Percentiles rank a stretch among this genome's conserved stretches.
These are phyloP conservation scores for Ursus arctos DNA, from an alignment of 2,113 vertebrate genomes.

Conservation along the genomic window DNA sequence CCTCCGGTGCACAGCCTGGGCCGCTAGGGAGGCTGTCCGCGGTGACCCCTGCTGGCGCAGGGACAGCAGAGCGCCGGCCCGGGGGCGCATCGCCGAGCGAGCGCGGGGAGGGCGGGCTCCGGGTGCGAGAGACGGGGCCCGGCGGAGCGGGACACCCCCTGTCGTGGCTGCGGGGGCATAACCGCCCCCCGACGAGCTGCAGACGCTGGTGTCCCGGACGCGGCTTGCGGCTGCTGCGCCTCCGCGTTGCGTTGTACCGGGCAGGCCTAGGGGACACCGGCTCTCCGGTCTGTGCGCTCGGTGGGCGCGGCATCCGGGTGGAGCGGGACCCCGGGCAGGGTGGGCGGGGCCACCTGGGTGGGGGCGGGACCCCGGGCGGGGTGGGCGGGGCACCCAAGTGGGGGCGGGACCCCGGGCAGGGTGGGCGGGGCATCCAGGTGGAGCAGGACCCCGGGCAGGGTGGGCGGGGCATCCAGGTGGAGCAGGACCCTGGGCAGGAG, in stretches of 20 bases:
- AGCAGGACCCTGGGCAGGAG: not conserved
- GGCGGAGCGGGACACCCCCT: not conserved
- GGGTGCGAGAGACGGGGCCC: not conserved
- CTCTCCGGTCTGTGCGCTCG: not conserved
- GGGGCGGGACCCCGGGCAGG: too few relatives aligned
- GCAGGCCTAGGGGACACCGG: too few relatives aligned
- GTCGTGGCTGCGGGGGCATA: not conserved
- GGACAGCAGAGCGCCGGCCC: not conserved
- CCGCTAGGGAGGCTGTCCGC: not conserved
- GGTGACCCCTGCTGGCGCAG: not conserved
- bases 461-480: not conserved
- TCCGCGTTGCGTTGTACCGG: rapidly evolving
- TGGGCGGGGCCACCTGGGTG: not conserved
- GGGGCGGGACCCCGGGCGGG: not conserved
- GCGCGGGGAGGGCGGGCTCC: not conserved
- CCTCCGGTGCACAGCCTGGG: not conserved
- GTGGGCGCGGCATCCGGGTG: not conserved
- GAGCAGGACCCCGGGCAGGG: not conserved
- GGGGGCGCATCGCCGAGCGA: not conserved
- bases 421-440: too few relatives aligned
- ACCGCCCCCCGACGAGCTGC: not conserved
- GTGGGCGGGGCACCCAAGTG: not conserved
- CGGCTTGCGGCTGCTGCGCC: not conserved
- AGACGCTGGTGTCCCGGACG: not conserved
- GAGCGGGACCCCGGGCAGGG: not conserved